Evolutionary conservation across 2,888 invertebrate genomes (phyloP).

Genomic region (Tiliacea citrago): DNA sequence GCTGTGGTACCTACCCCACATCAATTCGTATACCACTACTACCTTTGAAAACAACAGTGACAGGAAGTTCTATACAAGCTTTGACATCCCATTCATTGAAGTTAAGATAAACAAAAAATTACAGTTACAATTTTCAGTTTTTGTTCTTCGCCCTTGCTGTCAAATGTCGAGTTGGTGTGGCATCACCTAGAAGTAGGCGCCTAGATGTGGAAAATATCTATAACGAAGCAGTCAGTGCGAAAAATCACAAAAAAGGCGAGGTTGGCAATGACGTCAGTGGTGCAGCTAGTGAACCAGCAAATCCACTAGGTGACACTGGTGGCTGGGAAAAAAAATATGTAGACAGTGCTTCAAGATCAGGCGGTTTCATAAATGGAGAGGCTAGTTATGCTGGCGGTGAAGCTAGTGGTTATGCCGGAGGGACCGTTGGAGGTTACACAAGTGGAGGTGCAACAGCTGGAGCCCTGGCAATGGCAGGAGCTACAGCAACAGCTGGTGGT

Average conservation of each 20-base stretch:
- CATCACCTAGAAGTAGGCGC: not conserved
- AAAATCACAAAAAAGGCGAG: not conserved
- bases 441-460: not conserved
- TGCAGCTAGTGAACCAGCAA: not conserved
- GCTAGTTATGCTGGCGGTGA: conserved; percentile 3
- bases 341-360: conserved; percentile 6
- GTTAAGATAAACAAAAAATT: too few species aligned
- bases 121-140: too few species aligned
- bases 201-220: not conserved
- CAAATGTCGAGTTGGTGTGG: conserved; percentile 11
- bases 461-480: conserved; percentile 1
- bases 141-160: conserved; percentile 28
- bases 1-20: too few species aligned
- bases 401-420: not conserved
- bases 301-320: not conserved
- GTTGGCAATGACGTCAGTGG: not conserved
- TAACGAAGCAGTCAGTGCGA: not conserved
- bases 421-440: not conserved
- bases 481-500: not conserved
- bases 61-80: too few species aligned
- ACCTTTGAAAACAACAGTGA: too few species aligned
- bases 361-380: conserved; percentile 7
- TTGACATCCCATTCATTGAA: too few species aligned
- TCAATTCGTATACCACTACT: too few species aligned
- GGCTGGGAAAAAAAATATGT: not conserved